Conservation (phyloP, 1,140 invertebrate genomes). For the Drosophila pseudoananassae region DNA sequence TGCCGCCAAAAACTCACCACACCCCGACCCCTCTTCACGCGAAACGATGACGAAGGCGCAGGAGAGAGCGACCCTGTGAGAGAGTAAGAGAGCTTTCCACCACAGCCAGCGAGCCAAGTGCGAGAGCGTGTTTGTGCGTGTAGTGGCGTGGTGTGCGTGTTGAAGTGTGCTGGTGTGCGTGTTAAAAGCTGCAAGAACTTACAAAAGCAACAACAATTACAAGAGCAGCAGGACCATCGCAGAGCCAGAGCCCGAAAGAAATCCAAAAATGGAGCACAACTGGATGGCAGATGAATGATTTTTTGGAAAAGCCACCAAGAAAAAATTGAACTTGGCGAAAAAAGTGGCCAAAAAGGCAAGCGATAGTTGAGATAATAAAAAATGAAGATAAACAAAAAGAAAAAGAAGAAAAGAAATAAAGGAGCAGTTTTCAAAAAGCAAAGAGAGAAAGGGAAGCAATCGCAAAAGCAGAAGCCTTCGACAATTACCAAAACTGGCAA, state of each 20-base stretch:
- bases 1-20: slow-evolving; percentile 26
- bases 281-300: slow-evolving; percentile 14
- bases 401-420: slow-evolving; percentile 18
- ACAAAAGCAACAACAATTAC: slow-evolving; percentile 10
- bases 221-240: background rate
- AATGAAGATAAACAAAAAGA: slow-evolving; percentile 9
- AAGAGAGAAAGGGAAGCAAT: background rate
- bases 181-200: slow-evolving; percentile 77
- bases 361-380: background rate
- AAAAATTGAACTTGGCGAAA: slow-evolving; percentile 4
- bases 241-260: background rate
- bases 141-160: slow-evolving; percentile 53
- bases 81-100: slow-evolving; percentile 37
- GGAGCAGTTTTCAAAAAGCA: background rate
- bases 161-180: slow-evolving; percentile 55
- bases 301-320: background rate
- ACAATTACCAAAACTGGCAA: slow-evolving; percentile 46
- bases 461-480: slow-evolving; percentile 8
- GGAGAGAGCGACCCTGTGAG: background rate
- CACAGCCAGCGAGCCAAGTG: background rate
- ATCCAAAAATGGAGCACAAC: slow-evolving; percentile 11
- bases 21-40: too few relatives aligned
- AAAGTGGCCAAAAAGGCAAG: slow-evolving; percentile 9
- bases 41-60: too few relatives aligned
- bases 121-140: background rate